Evolutionary conservation across 2,888 invertebrate genomes (phyloP), one percentile per base, ranked within the genome.

Genomic region (Cerastis rubricosa): DNA sequence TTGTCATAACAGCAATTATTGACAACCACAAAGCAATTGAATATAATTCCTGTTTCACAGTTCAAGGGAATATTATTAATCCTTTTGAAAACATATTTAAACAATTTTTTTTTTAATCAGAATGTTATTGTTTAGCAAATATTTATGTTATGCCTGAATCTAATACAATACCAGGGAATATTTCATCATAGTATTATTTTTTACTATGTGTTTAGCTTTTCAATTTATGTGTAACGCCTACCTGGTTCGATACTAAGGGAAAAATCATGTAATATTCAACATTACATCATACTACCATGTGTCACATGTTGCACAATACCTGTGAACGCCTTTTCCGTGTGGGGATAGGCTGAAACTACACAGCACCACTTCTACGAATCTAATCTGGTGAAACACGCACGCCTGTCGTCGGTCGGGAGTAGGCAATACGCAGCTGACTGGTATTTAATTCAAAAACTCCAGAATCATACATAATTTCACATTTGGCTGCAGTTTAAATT

Each of bases 151-250:
- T 76, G 47, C 8, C 22, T 47, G 9, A 65, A 47, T 3, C 29
- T 64, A 22, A 29, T 64, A 29, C 29, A 71, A 80, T 72, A 80
- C 14, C 35, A 9, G 5, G 1, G 12, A 73, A 45, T 66, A 80
- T 80, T 80, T 80, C 65, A 73, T 66, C 59, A 79, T 9, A n/a
- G n/a, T 66, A n/a, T 12, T 45, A 22, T 17, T 67, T 14, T 51
- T 5, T 2, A 22, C 25, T n/a, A 59, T 9, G 6, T 22, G 2
- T 11, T 22, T 19, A 59, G 2, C 12, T 59, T 3, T 47, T 40
- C 35, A 17, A 40, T 47, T 40, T 43, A 29, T 49, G 22, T n/a
- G 19, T 29, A 35, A 22, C 14, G 22, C 4, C 17, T 17, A 40
- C 51, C 17, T 43, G 69, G 35, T 68, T 19, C 0, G 19, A 54